These are phyloP conservation scores for Cataglyphis hispanica DNA, from an alignment of 1,140 invertebrate genomes.

Conservation along the genomic window DNA sequence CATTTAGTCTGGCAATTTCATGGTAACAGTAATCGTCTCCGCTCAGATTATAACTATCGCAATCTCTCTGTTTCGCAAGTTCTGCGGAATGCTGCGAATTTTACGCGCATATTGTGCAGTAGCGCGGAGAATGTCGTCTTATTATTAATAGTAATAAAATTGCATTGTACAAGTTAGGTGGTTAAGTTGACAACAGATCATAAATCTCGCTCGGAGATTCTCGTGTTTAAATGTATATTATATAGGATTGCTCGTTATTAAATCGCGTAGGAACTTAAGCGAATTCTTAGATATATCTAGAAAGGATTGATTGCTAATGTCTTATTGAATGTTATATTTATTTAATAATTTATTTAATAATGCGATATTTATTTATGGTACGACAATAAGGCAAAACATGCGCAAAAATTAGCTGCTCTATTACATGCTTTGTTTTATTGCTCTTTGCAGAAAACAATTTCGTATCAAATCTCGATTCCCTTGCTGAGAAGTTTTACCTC, in stretches of 20 bases:
- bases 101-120: conserved; percentile 31
- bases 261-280: background rate
- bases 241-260: background rate
- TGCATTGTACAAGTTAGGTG: background rate
- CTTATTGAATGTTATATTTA: conserved; percentile 5
- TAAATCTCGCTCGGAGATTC: background rate
- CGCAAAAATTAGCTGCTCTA: conserved; percentile 23
- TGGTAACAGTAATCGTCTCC: conserved; percentile 71
- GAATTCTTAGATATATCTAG: background rate
- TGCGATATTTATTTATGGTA: background rate
- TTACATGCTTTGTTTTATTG: conserved; percentile 29
- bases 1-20: conserved; percentile 73
- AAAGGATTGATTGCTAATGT: background rate
- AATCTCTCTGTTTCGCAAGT: conserved; percentile 43
- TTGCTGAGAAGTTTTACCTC: background rate
- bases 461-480: background rate
- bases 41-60: conserved; percentile 70
- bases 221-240: background rate
- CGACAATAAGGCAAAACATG: background rate
- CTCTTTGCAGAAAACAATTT: background rate
- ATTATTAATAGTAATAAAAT: background rate
- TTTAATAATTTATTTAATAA: too few species aligned
- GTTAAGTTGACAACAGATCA: conserved; percentile 9
- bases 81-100: conserved; percentile 1
- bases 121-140: background rate